phyloP scores from a whole-genome alignment of 2,888 invertebrate genomes.

The Zaprionus bogoriensis region DNA sequence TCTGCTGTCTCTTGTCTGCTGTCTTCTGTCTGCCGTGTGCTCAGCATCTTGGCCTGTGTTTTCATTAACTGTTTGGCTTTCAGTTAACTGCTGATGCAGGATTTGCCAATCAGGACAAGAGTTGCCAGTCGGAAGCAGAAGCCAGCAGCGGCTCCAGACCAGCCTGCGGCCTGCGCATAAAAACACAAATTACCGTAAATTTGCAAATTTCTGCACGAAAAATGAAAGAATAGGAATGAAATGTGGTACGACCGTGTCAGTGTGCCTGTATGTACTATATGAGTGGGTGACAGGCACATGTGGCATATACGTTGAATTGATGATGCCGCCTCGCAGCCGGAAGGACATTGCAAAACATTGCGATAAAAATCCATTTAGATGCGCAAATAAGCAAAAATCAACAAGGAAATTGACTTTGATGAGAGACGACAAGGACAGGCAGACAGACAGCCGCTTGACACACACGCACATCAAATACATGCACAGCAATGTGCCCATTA shows the following conservation, averaged over 20 bases:
- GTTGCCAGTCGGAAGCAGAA: constrained; percentile 1
- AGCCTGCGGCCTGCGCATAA: constrained; percentile 29
- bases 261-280: constrained; percentile 12
- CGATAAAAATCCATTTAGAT: constrained; percentile 79
- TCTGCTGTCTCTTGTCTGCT: no score
- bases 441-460: background rate
- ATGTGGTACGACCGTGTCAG: background rate
- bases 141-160: background rate
- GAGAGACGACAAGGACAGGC: constrained; percentile 44
- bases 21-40: constrained; percentile 2
- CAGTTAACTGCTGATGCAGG: constrained; percentile 71
- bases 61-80: constrained; percentile 63
- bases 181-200: constrained; percentile 66
- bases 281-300: constrained; percentile 38
- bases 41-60: constrained; percentile 32
- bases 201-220: constrained; percentile 50
- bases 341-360: constrained; percentile 77
- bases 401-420: constrained; percentile 77
- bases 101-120: constrained; percentile 65
- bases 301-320: constrained; percentile 53
- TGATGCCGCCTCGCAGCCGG: constrained; percentile 51
- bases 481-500: constrained; percentile 2
- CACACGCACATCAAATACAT: background rate
- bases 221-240: constrained; percentile 15
- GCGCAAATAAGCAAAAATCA: constrained; percentile 78